Conservation (phyloP, 2,113 vertebrate genomes). For the Mus pahari region DNA sequence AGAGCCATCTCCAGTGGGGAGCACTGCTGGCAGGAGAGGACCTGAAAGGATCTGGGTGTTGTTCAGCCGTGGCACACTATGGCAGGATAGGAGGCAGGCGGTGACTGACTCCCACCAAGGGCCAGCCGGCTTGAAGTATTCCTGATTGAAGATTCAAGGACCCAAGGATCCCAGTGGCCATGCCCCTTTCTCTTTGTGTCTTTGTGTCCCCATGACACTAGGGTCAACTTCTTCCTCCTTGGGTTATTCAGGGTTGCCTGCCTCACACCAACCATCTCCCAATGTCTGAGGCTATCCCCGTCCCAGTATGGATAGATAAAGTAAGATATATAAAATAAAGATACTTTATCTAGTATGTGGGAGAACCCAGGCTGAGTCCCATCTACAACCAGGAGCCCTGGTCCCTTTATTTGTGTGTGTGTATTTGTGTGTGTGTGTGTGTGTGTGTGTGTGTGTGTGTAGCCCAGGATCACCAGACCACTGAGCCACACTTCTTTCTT, state of each 20-base stretch:
- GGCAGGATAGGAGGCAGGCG: background rate
- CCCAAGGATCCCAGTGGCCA: background rate
- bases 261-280: background rate
- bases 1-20: background rate
- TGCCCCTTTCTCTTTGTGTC: background rate
- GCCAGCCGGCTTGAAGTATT: background rate
- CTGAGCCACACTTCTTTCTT: background rate
- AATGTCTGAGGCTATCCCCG: background rate
- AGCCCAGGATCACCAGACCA: no score
- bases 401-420: background rate
- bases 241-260: background rate
- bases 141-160: background rate
- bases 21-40: background rate
- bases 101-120: background rate
- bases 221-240: background rate
- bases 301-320: background rate
- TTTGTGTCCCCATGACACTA: background rate
- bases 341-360: background rate
- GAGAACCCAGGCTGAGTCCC: background rate
- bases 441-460: no score
- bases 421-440: no score
- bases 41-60: background rate
- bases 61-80: accelerated
- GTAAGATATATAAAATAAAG: no score
- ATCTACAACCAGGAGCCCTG: background rate